These are phyloP conservation scores for Heterotilapia buettikoferi DNA, from an alignment of 2,113 vertebrate genomes.

Conservation along the genomic window DNA sequence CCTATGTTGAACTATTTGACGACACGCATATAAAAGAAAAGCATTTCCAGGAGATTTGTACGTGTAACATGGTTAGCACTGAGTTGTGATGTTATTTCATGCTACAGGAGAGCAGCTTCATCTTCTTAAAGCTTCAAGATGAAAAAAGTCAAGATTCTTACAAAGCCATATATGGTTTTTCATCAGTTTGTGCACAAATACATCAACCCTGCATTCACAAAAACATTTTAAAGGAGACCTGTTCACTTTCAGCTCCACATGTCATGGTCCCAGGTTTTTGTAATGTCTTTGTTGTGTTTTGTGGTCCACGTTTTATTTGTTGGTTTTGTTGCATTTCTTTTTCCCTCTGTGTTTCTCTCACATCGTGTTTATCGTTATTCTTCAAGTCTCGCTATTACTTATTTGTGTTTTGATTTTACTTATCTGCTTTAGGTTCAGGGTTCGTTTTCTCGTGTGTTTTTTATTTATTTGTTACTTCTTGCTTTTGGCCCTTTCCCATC, in stretches of 20 bases:
- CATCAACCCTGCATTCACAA: neutral
- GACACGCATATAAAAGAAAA: constrained; percentile 27
- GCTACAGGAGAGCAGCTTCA: neutral
- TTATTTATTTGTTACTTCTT: neutral
- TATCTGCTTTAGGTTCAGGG: neutral
- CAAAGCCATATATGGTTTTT: neutral
- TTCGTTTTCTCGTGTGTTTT: fast-evolving
- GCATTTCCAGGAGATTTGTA: constrained; percentile 21
- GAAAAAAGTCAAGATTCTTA: neutral
- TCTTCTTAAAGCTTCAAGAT: neutral
- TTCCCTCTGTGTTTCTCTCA: neutral
- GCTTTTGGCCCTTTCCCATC: neutral
- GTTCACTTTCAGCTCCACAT: neutral
- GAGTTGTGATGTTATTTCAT: neutral
- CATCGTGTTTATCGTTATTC: neutral
- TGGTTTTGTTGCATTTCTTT: neutral
- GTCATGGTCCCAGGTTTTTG: neutral
- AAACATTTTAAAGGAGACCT: neutral
- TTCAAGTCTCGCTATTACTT: neutral
- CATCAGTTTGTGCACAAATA: neutral
- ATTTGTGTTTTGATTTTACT: neutral
- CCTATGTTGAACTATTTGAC: constrained; percentile 16
- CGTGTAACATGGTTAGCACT: neutral
- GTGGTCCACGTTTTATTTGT: neutral
- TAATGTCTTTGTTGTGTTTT: neutral